Evolutionary conservation across 2,888 invertebrate species (phyloP).

Genomic region (Meliscaeva auricollis): DNA sequence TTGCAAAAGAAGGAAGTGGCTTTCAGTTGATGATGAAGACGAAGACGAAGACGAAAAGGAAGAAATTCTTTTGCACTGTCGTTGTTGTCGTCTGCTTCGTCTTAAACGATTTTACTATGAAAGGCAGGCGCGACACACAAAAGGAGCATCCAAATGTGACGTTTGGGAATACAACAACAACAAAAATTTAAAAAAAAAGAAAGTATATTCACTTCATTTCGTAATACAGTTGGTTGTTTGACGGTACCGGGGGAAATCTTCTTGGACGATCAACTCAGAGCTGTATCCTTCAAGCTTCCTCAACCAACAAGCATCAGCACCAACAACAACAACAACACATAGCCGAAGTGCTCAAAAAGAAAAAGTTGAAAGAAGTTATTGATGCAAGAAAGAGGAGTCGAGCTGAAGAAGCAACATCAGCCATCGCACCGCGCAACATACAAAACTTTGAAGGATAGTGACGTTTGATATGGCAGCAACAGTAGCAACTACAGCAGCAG

Average conservation of each 20-base stretch:
- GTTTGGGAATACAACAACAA: conserved; percentile 19
- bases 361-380: conserved; percentile 32
- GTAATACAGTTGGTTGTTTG: conserved; percentile 63
- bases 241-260: conserved; percentile 70
- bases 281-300: conserved; percentile 45
- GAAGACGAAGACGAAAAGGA: conserved; percentile 3
- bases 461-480: conserved; percentile 63
- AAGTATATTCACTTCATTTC: conserved; percentile 62
- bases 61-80: not conserved
- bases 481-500: conserved; percentile 3
- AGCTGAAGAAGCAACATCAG: not conserved
- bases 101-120: conserved; percentile 68
- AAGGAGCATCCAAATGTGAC: conserved; percentile 44
- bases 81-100: conserved; percentile 28
- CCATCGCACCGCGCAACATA: conserved; percentile 15
- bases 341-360: not conserved
- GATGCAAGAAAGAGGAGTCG: conserved; percentile 19
- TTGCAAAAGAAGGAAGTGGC: conserved; percentile 41
- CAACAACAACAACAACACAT: not conserved
- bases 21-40: not conserved
- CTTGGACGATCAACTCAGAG: conserved; percentile 60
- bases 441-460: conserved; percentile 59
- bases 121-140: conserved; percentile 67
- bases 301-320: conserved; percentile 19
- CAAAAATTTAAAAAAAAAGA: not conserved